Base-by-base conservation (phyloP, 2,113 vertebrate species). In the Hystrix brachyura region DNA sequence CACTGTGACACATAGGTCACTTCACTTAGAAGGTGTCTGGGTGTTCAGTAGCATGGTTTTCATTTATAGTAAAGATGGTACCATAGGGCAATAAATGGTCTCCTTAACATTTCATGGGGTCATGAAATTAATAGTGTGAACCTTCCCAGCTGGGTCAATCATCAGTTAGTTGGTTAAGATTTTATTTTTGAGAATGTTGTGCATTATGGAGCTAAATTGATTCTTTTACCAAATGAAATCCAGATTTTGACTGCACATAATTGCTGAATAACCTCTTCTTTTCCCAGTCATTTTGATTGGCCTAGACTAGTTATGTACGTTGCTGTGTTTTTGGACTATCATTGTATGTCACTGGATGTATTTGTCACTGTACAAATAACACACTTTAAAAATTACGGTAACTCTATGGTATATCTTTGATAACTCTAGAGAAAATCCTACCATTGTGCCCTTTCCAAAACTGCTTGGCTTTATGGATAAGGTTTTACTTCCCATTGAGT, bases 191-290 rank as follows among this genome's bases (percentile, higher is more conserved):
- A 84, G 51, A 74, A 84, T 34, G 18, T 8, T 59, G 25, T 88
- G 76, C 62, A 59, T 90, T 38, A 64, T 25, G 46, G 19, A 79
- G n/a, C 46, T n/a, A 48, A 21, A 1, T 2, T 48, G 60, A 23
- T 65, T 76, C 29, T n/a, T 92, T 92, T 78, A 72, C 64, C 5
- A n/a, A 90, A 46, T 72, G n/a, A 55, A 91, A 84, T 74, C 53
- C 51, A 51, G 57, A 91, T 79, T 88, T 74, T 8, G 34, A 2
- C 13, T 59, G 21, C 9, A 34, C 15, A 38, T 38, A 38, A 38
- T 83, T 38, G 15, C 5, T 25, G 34, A 51, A 65, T 17, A 59
- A n/a, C 34, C 15, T 13, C 57, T 90, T 74, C 23, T 23, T 90
- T 23, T 1, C 48, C 64, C 43, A 17, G 34, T 90, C 25, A 53